Evolutionary conservation across 2,113 vertebrate genomes (phyloP).

Genomic region (Phyllopteryx taeniolatus): DNA sequence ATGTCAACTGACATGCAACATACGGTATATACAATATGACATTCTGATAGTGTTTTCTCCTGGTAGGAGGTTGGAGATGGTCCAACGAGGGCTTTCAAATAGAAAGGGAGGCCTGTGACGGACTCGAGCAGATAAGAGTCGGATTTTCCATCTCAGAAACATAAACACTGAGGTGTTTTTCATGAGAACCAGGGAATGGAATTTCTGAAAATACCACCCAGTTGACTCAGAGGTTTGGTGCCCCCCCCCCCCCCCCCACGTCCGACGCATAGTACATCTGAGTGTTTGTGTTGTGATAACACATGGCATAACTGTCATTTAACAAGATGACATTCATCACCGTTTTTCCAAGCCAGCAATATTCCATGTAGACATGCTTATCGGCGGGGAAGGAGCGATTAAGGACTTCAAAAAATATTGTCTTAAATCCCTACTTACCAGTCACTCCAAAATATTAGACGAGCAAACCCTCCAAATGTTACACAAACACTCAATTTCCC

Average conservation of each 20-base stretch:
- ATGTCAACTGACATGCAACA: too few species aligned
- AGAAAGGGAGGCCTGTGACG: conserved; percentile 14
- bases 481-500: background rate
- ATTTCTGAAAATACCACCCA: conserved; percentile 38
- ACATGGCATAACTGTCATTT: conserved; percentile 17
- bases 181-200: conserved; percentile 37
- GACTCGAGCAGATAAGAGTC: conserved; percentile 34
- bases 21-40: background rate
- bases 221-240: conserved; percentile 29
- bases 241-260: too few species aligned
- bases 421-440: background rate
- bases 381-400: background rate
- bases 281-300: conserved; percentile 24
- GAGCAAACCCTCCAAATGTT: background rate
- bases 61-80: background rate
- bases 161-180: conserved; percentile 45
- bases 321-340: conserved; percentile 7
- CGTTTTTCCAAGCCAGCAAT: conserved; percentile 4
- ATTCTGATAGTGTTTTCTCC: background rate
- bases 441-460: background rate
- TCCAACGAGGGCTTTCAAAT: conserved; percentile 1
- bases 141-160: conserved; percentile 52
- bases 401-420: background rate
- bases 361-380: background rate
- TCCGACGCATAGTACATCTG: conserved; percentile 14